phyloP scores from a whole-genome alignment of 2,888 invertebrate genomes.

The Trachelus stipa region DNA sequence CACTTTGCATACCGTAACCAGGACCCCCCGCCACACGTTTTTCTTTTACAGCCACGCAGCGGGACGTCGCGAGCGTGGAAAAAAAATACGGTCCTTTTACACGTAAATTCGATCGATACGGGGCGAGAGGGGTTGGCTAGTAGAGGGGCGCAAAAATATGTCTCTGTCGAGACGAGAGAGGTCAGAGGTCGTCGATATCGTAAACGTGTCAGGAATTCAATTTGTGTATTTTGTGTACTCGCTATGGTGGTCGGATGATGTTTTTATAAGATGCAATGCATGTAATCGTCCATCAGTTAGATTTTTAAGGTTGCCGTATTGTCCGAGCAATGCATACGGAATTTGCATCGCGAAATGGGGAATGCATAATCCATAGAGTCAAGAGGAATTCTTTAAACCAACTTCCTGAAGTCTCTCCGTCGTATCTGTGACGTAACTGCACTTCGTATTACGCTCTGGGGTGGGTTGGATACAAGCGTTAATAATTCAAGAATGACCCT shows the following conservation, averaged over 20 bases:
- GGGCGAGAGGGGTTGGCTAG: neutral
- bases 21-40: neutral
- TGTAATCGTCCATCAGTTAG: neutral
- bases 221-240: neutral
- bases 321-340: neutral
- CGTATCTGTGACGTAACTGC: neutral
- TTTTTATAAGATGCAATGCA: neutral
- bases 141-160: neutral
- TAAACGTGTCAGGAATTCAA: neutral
- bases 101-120: neutral
- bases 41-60: neutral
- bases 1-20: neutral
- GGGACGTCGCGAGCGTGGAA: neutral
- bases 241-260: neutral
- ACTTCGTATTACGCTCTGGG: neutral
- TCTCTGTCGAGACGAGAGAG: neutral
- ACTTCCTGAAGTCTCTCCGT: neutral
- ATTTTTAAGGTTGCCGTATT: neutral
- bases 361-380: neutral
- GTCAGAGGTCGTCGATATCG: neutral
- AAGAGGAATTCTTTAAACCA: neutral
- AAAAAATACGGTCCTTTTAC: neutral
- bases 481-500: conserved; percentile 56
- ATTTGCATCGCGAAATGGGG: neutral
- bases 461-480: conserved; percentile 43